Evolutionary conservation across 2,888 invertebrate species (phyloP), one percentile per base, ranked within the genome.

Genomic region (Falcaria lacertinaria): DNA sequence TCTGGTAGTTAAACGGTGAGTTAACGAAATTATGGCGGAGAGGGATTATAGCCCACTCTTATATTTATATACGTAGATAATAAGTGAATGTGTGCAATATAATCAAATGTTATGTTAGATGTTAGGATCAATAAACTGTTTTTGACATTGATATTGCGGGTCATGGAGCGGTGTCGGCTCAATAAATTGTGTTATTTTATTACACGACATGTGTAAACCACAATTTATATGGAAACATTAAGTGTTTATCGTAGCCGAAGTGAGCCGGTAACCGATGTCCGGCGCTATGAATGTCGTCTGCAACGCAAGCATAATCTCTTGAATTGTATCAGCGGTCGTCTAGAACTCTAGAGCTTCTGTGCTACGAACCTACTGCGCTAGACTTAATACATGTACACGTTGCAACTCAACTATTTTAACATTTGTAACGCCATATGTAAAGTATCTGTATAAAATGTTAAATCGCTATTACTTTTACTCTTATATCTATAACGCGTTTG

Each of bases 1-100:
- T 86, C 75, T 61, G 88, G 84, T 88, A 88, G 86, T 54, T 76
- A 72, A 72, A 75, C 89, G 90, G 90, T 90, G 90, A 89, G 90
- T 86, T 87, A 68, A 79, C 73, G 81, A 83, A 86, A 80, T 82
- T 86, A 74, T 90, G 90, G 89, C 89, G 90, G 87, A 82, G 90
- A 90, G 90, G 90, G 90, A 90, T 89, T 82, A 69, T 74, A 68
- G 86, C 86, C 87, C 89, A 80, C 80, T 85, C 82, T 65, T 69
- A 70, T 63, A 73, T 71, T 74, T 70, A 75, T 69, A 78, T 66
- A 75, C 53, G 58, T 82, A 82, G 72, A 60, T 61, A 54, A 42
- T 80, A 83, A 84, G 74, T 83, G 70, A 80, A 81, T 86, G 85
- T 87, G 82, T 86, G 86, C 83, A 82, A 79, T 86, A 80, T 84